Base-by-base conservation (phyloP, 2,113 vertebrate genomes). In the Perca schrenkii region DNA sequence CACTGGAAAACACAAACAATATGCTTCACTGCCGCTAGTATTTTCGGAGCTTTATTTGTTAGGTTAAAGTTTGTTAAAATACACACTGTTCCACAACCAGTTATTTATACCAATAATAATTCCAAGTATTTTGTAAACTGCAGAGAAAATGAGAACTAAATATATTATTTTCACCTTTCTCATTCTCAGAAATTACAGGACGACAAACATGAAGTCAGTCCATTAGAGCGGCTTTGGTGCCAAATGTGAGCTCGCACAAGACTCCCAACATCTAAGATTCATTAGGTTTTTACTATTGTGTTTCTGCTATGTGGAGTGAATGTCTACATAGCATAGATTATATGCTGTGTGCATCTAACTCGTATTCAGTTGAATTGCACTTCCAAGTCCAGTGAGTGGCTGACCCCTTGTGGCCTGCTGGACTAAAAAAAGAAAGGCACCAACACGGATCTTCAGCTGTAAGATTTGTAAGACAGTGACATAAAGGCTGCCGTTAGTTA, bases 371-470 rank as follows among this genome's bases (percentile, higher is more conserved):
- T 15, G 36, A 40, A 52, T 12, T 31, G 16, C 2, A 34, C 50
- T 22, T 19, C 14, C 25, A 56, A 3, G 17, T 64, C 28, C 12
- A 34, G 68, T 57, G 62, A 74, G 50, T 49, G 69, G 3, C 69
- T 74, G 79, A 82, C 79, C 58, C 70, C 80, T 82, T 78, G 74
- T 83, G 70, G 60, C 36, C 46, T 54, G 34, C 21, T 54, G 49
- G 34, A 34, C 22, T 34, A 22, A 1, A 47, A 3, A 3, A 46
- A 74, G 13, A 49, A 50, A 66, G 14, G 6, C 7, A 17, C 67
- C n/a, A 75, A 58, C 11, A n/a, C 2, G 1, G 34, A 17, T 52
- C 25, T 54, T n/a, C 15, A 60, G 25, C 15, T 40, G 8, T 40
- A 10, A 40, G 8, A 40, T 40, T 10, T 10, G 8, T 10, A 40